Base-by-base conservation (phyloP, 1,140 invertebrate species). In the Pinna nobilis region DNA sequence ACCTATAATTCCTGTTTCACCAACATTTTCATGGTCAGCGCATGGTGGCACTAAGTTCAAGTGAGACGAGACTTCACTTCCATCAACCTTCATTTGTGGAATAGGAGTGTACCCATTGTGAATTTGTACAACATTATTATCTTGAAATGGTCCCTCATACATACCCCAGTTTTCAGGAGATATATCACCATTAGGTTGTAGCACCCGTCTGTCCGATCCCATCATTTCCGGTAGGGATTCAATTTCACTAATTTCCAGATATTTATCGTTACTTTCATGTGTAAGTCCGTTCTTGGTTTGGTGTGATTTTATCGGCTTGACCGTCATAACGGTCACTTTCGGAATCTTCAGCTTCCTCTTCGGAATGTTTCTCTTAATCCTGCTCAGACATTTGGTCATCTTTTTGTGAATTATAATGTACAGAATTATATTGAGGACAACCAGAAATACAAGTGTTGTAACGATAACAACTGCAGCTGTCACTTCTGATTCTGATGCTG, bases 341-440 rank as follows among this genome's bases (percentile, higher is more conserved):
- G 59, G 59, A 9, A 37, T 44, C 44, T 23, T 63, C 35, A 13
- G 7, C 28, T 30, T 63, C 5, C 32, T 6, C 28, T 63, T 63
- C 13, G 59, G 37, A 2, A 39, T 23, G 28, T 41, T 6, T 41
- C 39, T 20, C 9, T 30, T 23, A 1, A 63, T n/a, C 18, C 25
- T 32, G 39, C 6, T 63, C 39, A 33, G 44, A 23, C 59, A 63
- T 44, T 63, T 35, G 9, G 18, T 25, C 28, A 63, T 39, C 44
- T 63, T 63, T 15, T 23, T 44, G 25, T 63, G 51, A 7, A 25
- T 30, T 18, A 69, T 15, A 37, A 57, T 57, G 53, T 69, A 74
- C 51, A 74, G 57, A 25, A 74, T 33, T 18, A 74, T 20, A 63
- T 74, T 66, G n/a, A 55, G 32, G n/a, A 74, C 32, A 7, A 74